Evolutionary conservation across 2,888 invertebrate genomes (phyloP).

Genomic region (Ophion slaviceki): DNA sequence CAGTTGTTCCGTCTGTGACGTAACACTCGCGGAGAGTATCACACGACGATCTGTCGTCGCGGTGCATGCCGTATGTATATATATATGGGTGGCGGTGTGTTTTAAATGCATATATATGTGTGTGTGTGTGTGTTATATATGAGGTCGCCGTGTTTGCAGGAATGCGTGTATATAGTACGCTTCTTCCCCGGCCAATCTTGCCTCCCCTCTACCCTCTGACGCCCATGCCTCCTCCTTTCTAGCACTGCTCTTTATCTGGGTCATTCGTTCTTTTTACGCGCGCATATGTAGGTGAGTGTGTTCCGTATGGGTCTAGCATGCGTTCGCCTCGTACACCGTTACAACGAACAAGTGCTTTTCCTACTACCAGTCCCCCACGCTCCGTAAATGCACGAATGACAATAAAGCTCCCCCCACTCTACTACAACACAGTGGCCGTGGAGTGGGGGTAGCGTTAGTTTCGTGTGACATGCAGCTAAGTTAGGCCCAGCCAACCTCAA

Average conservation of each 20-base stretch:
- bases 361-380: neutral
- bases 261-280: slow-evolving; percentile 56
- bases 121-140: neutral
- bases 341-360: slow-evolving; percentile 42
- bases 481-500: too few relatives aligned
- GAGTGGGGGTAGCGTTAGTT: too few relatives aligned
- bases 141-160: slow-evolving; percentile 32
- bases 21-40: slow-evolving; percentile 73
- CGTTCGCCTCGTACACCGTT: slow-evolving; percentile 32
- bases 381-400: slow-evolving; percentile 2
- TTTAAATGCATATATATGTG: too few relatives aligned
- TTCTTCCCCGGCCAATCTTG: slow-evolving; percentile 39
- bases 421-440: too few relatives aligned
- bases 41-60: slow-evolving; percentile 76
- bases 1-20: slow-evolving; percentile 85
- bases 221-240: slow-evolving; percentile 42
- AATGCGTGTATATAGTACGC: slow-evolving; percentile 29
- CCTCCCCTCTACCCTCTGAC: slow-evolving; percentile 36
- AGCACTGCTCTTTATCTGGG: slow-evolving; percentile 69
- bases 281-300: slow-evolving; percentile 18
- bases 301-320: slow-evolving; percentile 12
- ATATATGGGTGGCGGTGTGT: too few relatives aligned
- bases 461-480: too few relatives aligned
- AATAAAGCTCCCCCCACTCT: neutral
- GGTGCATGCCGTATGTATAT: slow-evolving; percentile 34